These are phyloP conservation scores for Gobio gobio DNA, from an alignment of 2,113 vertebrate species.

Conservation along the genomic window DNA sequence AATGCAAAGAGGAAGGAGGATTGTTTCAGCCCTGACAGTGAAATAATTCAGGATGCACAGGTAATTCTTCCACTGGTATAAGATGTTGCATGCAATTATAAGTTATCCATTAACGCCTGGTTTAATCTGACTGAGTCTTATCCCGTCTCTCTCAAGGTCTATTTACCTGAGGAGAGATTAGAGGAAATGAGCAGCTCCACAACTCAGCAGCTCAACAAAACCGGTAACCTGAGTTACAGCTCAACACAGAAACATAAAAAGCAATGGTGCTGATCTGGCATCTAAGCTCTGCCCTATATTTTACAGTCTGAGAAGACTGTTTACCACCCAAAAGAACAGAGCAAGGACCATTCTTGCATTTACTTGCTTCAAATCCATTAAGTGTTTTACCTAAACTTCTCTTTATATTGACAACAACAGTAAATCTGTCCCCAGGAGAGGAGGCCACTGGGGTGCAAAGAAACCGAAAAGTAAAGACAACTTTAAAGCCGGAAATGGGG, in stretches of 20 bases:
- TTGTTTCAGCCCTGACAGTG: background rate
- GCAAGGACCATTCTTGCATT: background rate
- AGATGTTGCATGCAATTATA: background rate
- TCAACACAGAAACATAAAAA: background rate
- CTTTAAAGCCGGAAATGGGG: slow-evolving; percentile 28
- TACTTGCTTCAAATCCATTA: background rate
- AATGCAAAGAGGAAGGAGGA: background rate
- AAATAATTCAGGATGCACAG: slow-evolving; percentile 11
- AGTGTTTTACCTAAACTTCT: background rate
- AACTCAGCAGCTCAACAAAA: slow-evolving; percentile 42
- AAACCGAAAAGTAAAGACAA: slow-evolving; percentile 40
- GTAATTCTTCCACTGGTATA: background rate
- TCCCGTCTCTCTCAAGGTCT: slow-evolving; percentile 47
- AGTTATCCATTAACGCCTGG: slow-evolving; percentile 26
- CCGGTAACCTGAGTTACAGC: slow-evolving; percentile 44
- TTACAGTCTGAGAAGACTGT: too few species aligned
- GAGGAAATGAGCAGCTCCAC: slow-evolving; percentile 24
- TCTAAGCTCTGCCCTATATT: background rate
- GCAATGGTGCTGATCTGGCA: background rate
- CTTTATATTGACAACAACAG: background rate
- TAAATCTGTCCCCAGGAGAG: slow-evolving; percentile 35
- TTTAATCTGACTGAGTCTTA: slow-evolving; percentile 17
- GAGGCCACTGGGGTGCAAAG: background rate
- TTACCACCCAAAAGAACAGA: background rate
- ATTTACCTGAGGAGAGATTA: slow-evolving; percentile 39